Evolutionary conservation across 2,888 invertebrate genomes (phyloP).

Genomic region (Hirtodrosophila confusa): DNA sequence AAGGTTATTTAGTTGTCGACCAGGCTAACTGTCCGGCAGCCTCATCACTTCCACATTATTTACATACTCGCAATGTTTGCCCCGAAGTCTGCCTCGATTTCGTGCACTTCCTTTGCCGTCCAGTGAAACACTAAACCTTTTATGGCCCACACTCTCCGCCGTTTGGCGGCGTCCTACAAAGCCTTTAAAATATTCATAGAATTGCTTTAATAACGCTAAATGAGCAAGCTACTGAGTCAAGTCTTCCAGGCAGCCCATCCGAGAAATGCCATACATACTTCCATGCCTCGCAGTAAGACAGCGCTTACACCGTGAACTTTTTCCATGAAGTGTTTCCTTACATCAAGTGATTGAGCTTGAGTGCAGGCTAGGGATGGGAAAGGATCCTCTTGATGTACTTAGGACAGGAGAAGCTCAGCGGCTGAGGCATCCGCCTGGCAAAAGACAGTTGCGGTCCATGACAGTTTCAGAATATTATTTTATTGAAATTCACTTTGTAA

Average conservation of each 20-base stretch:
- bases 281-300: background rate
- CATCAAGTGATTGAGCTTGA: too few species aligned
- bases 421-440: too few species aligned
- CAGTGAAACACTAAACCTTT: conserved; percentile 74
- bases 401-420: too few species aligned
- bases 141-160: conserved; percentile 31
- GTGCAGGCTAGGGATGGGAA: too few species aligned
- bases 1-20: conserved; percentile 37
- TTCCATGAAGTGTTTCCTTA: too few species aligned
- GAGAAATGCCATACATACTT: conserved; percentile 23
- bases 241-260: background rate
- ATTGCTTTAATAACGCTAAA: conserved; percentile 77
- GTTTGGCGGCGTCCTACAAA: conserved; percentile 38
- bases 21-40: conserved; percentile 2
- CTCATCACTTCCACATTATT: conserved; percentile 46
- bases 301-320: too few species aligned
- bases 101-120: conserved; percentile 37
- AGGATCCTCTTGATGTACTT: too few species aligned
- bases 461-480: too few species aligned
- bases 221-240: conserved; percentile 47
- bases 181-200: conserved; percentile 77
- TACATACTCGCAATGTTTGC: conserved; percentile 61
- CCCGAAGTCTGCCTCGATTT: conserved; percentile 44
- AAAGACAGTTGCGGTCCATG: too few species aligned
- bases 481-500: too few species aligned